These are phyloP conservation scores for Perognathus longimembris DNA, from an alignment of 2,113 vertebrate genomes.

Conservation along the genomic window DNA sequence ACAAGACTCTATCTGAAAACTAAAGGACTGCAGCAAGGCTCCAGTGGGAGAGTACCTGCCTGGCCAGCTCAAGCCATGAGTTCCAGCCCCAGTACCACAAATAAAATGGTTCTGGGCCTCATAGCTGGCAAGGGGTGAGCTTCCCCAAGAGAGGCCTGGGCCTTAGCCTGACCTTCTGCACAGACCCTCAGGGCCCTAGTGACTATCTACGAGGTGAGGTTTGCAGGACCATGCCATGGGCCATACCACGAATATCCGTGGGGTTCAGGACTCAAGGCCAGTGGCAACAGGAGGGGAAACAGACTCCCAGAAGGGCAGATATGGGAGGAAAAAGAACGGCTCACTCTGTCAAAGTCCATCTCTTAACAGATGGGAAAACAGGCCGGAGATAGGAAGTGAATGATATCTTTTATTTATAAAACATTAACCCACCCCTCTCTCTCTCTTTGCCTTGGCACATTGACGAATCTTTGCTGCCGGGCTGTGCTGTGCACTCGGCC, in stretches of 20 bases:
- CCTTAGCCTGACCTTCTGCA: not conserved
- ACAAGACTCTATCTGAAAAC: too few relatives aligned
- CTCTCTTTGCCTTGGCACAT: not conserved
- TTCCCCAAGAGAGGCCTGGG: not conserved
- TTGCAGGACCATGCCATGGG: not conserved
- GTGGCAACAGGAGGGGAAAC: fast-evolving
- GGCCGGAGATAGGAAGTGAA: not conserved
- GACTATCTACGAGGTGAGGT: not conserved
- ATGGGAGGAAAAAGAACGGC: not conserved
- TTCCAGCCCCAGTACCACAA: too few relatives aligned
- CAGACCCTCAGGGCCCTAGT: not conserved
- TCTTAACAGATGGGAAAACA: not conserved
- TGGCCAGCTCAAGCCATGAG: too few relatives aligned
- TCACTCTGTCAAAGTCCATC: not conserved
- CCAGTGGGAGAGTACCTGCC: too few relatives aligned
- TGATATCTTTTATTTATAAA: not conserved
- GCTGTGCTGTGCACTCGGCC: too few relatives aligned
- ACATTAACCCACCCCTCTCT: not conserved
- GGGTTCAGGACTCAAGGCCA: too few relatives aligned
- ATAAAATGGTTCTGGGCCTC: not conserved
- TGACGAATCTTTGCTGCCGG: not conserved
- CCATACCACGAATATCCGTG: not conserved
- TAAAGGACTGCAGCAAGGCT: too few relatives aligned
- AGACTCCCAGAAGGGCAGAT: not conserved
- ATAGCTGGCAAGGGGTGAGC: not conserved